Evolutionary conservation across 2,113 vertebrate species (phyloP), one percentile per base, ranked within the genome.

Genomic region (Corythoichthys intestinalis): DNA sequence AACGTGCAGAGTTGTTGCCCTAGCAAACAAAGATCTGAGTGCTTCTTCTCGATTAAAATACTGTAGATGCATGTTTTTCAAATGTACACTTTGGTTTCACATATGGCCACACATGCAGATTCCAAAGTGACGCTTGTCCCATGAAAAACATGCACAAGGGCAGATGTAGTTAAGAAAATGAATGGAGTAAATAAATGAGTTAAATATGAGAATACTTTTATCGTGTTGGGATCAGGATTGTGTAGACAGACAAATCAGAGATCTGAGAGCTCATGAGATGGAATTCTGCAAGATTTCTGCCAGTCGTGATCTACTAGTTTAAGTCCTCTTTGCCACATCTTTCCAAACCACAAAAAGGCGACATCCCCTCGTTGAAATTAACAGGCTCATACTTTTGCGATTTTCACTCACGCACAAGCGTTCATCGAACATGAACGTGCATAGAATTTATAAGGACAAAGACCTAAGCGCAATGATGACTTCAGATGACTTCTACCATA

Each of bases 311-410:
- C 70, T 74, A 86, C 91, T 90, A 91, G 90, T 92, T 92, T 89
- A 91, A 87, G 89, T 88, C 77, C 66, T 79, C 79, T 70, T 78
- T 67, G 79, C 75, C 80, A 66, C 81, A 78, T 81, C 81, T 72
- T 86, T 77, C 88, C 75, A 85, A 74, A 87, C 92, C 92, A 92
- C 92, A 92, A 92, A 89, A 93, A 92, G 89, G 88, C 84, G 4
- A 62, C 56, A 77, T 87, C 86, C 83, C 85, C 56, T 89, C 84
- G 82, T 83, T 83, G 87, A 90, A 91, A 92, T 92, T 90, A 92
- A 91, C 88, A 90, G 87, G 91, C 91, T 89, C 89, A 92, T 92
- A 86, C 88, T 92, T 92, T 88, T 85, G 86, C 87, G 82, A 89
- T 87, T 85, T 85, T 85, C 83, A 59, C 87, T 84, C 87, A 88